These are phyloP conservation scores for Sorex maritimensis DNA, from an alignment of 2,797 vertebrate species.

Conservation along the genomic window DNA sequence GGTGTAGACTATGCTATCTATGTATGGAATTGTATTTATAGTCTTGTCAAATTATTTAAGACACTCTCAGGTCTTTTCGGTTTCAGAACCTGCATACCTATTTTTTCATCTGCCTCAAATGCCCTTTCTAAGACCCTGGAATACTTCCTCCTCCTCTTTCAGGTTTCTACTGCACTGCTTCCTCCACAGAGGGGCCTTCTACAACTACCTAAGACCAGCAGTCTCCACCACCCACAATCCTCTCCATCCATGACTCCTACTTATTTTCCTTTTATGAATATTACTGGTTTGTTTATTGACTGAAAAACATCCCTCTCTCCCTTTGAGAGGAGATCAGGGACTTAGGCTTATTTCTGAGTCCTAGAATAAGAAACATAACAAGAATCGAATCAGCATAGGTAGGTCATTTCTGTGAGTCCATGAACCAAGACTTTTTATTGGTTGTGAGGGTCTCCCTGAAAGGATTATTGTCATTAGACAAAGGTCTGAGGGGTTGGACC, in stretches of 20 bases:
- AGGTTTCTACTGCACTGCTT: not conserved
- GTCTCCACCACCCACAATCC: not conserved
- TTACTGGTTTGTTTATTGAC: not conserved
- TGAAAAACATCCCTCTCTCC: not conserved
- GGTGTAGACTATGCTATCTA: accelerated
- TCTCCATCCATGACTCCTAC: not conserved
- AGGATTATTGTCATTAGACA: not conserved
- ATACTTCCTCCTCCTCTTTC: not conserved
- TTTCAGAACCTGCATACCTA: not conserved
- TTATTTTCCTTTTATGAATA: too few relatives aligned
- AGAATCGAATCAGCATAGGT: not conserved
- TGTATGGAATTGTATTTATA: too few relatives aligned
- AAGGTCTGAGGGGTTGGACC: not conserved
- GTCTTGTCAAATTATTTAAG: not conserved
- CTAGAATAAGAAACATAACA: not conserved
- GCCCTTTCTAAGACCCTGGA: not conserved
- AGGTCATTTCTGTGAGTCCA: not conserved
- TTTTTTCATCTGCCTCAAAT: not conserved
- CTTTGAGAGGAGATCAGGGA: not conserved
- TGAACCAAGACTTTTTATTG: not conserved
- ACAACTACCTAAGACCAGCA: not conserved
- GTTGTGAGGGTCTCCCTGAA: not conserved
- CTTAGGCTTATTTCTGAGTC: not conserved
- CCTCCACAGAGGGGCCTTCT: not conserved
- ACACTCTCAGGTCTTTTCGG: not conserved